Conservation (phyloP, 2,888 invertebrate genomes). For the Xylota segnis region DNA sequence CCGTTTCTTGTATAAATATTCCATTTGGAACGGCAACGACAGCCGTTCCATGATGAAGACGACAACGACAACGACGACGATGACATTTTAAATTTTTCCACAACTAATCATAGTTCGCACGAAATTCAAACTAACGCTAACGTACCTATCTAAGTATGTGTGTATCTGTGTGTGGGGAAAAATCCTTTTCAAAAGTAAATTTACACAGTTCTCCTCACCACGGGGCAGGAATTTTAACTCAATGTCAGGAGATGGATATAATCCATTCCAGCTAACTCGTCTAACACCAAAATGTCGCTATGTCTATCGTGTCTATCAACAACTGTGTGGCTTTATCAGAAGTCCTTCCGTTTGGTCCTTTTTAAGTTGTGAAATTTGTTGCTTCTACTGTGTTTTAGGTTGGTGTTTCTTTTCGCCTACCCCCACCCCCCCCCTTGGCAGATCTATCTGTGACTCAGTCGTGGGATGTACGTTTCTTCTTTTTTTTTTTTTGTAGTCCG, state of each 20-base stretch:
- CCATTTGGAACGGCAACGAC: conserved; percentile 13
- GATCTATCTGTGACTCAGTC: conserved; percentile 35
- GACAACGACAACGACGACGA: not conserved
- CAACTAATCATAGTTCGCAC: conserved; percentile 20
- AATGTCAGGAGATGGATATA: not conserved
- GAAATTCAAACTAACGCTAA: not conserved
- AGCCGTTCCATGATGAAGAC: too few species aligned
- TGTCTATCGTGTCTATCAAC: conserved; percentile 63
- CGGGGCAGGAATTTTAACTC: conserved; percentile 5
- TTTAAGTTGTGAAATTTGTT: conserved; percentile 54
- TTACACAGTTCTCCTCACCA: not conserved
- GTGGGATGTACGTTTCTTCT: conserved; percentile 35
- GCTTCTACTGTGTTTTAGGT: conserved; percentile 30
- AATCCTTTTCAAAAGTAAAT: not conserved
- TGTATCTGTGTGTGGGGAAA: not conserved
- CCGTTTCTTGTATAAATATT: conserved; percentile 34
- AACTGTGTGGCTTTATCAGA: conserved; percentile 60
- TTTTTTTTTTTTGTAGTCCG: conserved; percentile 31
- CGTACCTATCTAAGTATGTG: too few species aligned
- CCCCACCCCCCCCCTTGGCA: too few species aligned
- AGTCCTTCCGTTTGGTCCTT: conserved; percentile 49
- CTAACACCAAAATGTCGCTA: conserved; percentile 57
- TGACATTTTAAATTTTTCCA: conserved; percentile 1
- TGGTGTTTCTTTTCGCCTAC: conserved; percentile 46
- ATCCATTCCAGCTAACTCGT: conserved; percentile 25